Base-by-base conservation (phyloP, 2,888 invertebrate genomes). In the Yponomeuta plumbellus region DNA sequence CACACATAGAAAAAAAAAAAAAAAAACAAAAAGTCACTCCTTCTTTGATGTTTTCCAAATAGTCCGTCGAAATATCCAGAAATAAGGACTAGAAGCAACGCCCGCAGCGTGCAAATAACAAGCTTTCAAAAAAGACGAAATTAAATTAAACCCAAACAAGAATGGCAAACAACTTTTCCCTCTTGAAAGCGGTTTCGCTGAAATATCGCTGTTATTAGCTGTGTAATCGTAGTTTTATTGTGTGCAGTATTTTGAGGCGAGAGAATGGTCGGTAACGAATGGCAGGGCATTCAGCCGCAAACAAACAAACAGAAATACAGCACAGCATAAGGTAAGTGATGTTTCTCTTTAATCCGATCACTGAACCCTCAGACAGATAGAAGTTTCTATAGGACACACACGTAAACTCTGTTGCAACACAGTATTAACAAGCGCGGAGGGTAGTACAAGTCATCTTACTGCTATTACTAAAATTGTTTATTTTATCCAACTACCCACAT, bases 141-240 rank as follows among this genome's bases (percentile, higher is more conserved):
- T 52, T 17, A 52, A 52, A 52, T 52, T 52, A 52, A 52, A 52
- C 17, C 13, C 44, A 52, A 52, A 52, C 44, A 52, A 58, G 22
- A 59, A 59, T 21, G 22, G 21, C 21, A 20, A 11, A 21, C 11
- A 21, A 59, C 11, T 59, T 59, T 11, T n/a, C 59, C 59, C 59
- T 59, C 23, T 59, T 23, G 13, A 59, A 21, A 22, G 59, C 21
- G 59, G 59, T 59, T 23, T 21, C 22, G 59, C 21, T 59, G 22
- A 59, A 59, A 59, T 21, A 59, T 59, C 21, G 22, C 59, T 22
- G 59, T 22, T 59, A 59, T 59, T 58, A 21, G 21, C 59, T 23
- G 21, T 59, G 59, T 59, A 59, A 59, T 21, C 21, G 59, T 59
- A 21, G 59, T 59, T 59, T 59, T 59, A 59, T 59, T 59, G 59